A percentile compares a stretch with the other conserved stretches of the same genome.
phyloP scores from a whole-genome alignment of 2,113 vertebrate species.

The Oncorhynchus keta region DNA sequence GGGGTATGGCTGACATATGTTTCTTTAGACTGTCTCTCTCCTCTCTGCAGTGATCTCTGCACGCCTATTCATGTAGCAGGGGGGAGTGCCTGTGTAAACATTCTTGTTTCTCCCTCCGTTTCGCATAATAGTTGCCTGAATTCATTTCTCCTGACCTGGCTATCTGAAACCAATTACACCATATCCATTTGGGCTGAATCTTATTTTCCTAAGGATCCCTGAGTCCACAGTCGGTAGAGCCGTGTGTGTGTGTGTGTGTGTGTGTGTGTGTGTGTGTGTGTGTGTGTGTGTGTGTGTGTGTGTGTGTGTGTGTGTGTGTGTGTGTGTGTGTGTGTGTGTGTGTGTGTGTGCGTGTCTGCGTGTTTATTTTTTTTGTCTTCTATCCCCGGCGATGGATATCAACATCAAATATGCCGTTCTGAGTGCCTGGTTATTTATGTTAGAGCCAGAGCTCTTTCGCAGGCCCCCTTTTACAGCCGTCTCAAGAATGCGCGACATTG shows the following conservation, averaged over 20 bases:
- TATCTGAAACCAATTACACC: conserved; percentile 99
- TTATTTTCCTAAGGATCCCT: conserved; percentile 94
- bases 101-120: conserved; percentile 89
- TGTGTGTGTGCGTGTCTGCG: too few relatives aligned
- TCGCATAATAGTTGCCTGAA: conserved; percentile 91
- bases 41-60: too few relatives aligned
- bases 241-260: conserved; percentile 35
- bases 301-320: too few relatives aligned
- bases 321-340: conserved; percentile 37
- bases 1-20: conserved; percentile 43
- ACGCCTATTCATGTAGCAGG: conserved; percentile 79
- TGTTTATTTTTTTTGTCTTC: conserved; percentile 14
- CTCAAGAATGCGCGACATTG: conserved; percentile 98
- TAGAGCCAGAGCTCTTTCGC: conserved; percentile 79
- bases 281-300: conserved; percentile 35
- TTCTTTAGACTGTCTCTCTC: conserved; percentile 31
- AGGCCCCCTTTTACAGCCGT: conserved; percentile 69
- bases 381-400: conserved; percentile 95
- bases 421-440: conserved; percentile 99
- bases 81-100: conserved; percentile 96
- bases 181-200: conserved; percentile 98
- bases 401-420: conserved; percentile 98
- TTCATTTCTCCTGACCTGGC: conserved; percentile 95
- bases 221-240: too few relatives aligned
- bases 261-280: too few relatives aligned